Conservation (phyloP, 2,888 invertebrate species). For the Cremastinae sp. region DNA sequence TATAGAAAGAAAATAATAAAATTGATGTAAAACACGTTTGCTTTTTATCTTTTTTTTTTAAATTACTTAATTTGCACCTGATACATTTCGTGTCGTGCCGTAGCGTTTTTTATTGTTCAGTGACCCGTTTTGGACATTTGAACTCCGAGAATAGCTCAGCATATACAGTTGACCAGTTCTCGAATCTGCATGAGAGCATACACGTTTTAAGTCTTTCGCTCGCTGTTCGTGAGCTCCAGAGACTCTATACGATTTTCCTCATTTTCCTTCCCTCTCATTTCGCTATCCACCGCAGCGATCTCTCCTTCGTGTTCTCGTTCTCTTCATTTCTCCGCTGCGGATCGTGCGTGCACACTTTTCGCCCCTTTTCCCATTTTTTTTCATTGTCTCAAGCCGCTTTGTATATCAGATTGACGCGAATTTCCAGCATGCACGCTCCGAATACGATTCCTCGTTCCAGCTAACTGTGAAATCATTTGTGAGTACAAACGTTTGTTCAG, state of each 20-base stretch:
- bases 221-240: constrained; percentile 38
- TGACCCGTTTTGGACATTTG: constrained; percentile 49
- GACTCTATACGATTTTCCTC: constrained; percentile 15
- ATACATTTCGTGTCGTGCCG: constrained; percentile 36
- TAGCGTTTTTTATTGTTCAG: constrained; percentile 51
- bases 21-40: no score
- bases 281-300: constrained; percentile 15
- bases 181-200: constrained; percentile 31
- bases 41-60: no score
- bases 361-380: no score
- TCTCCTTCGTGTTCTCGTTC: constrained; percentile 9
- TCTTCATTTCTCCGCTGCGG: constrained; percentile 4
- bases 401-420: constrained; percentile 26
- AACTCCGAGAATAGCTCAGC: constrained; percentile 21
- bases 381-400: constrained; percentile 22
- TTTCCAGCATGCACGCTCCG: constrained; percentile 17
- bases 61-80: no score
- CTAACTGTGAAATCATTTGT: constrained; percentile 41
- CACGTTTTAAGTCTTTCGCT: constrained; percentile 50
- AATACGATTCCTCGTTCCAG: constrained; percentile 42
- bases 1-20: no score
- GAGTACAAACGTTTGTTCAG: background rate
- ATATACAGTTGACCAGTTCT: constrained; percentile 39
- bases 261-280: constrained; percentile 1
- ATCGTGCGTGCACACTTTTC: constrained; percentile 16